Evolutionary conservation across 1,140 invertebrate species (phyloP), one percentile per base, ranked within the genome.

Genomic region (Plutomurus gul): DNA sequence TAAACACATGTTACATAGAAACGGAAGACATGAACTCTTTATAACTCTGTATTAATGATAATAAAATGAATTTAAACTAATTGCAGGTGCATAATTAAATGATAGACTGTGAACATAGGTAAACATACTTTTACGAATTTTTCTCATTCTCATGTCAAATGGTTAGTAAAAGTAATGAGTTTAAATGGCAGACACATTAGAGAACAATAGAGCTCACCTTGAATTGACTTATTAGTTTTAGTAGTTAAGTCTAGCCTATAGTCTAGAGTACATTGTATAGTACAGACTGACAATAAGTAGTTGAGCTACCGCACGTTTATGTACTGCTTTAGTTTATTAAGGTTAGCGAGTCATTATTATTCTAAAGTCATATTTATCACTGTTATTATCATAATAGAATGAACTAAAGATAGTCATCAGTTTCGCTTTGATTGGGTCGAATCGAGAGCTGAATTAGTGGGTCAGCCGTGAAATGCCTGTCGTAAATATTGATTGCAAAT

Each of bases 361-460:
- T 65, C 30, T 6, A 36, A 33, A 65, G 27, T 7, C 16, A 18
- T 27, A 51, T 65, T 65, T 65, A 65, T 65, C 56, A 65, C 56
- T 65, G 56, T 65, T 65, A 65, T 65, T 65, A 65, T 65, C 30
- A 30, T 65, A 65, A 65, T 65, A 65, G 56, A 65, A 30, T 65
- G 56, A 65, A 30, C 30, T 65, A 65, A 65, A 65, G 56, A 65
- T 65, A 65, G 56, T 65, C 10, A 65, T 65, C 56, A 65, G 56
- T 65, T 65, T 65, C 36, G 27, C 56, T 65, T 65, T 65, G 56
- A 65, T 65, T 65, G 56, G 56, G 56, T 65, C 56, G 56, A 65
- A 65, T 65, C 56, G 56, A 65, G 56, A 65, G 56, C 56, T 65
- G 36, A 65, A 65, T 65, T 65, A 65, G 27, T 65, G 56, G 56